Percentiles rank a stretch among this genome's conserved stretches.
Conservation (phyloP, 2,888 invertebrate species). For the Electrophaes corylata region DNA sequence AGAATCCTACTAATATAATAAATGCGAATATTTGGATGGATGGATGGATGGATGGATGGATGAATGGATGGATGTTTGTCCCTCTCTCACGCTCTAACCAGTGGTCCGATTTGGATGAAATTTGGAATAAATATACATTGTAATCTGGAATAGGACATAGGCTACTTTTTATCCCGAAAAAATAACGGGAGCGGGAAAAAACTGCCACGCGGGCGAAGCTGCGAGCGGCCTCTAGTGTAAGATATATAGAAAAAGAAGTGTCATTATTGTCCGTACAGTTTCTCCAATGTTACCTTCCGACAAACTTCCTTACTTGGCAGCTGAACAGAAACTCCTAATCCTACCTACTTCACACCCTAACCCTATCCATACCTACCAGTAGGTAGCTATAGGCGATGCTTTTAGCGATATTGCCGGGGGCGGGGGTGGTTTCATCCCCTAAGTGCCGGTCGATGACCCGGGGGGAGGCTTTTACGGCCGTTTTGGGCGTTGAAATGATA, state of each 20-base stretch:
- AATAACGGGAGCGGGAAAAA: no score
- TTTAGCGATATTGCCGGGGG: slow-evolving; percentile 68
- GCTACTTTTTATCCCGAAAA: no score
- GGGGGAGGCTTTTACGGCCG: slow-evolving; percentile 55
- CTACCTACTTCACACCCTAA: slow-evolving; percentile 23
- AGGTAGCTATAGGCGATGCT: slow-evolving; percentile 58
- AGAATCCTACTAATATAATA: no score
- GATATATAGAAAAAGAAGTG: not conserved
- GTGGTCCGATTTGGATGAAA: no score
- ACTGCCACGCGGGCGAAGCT: no score
- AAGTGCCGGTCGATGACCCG: slow-evolving; percentile 64
- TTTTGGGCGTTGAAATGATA: slow-evolving; percentile 53
- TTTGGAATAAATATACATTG: no score
- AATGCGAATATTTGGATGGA: no score
- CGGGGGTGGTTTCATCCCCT: slow-evolving; percentile 50
- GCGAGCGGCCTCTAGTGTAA: not conserved
- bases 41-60: no score
- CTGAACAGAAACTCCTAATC: slow-evolving; percentile 11
- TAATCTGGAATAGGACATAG: no score
- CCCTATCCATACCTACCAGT: slow-evolving; percentile 34
- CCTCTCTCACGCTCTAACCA: no score
- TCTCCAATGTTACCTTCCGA: not conserved
- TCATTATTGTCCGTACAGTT: not conserved
- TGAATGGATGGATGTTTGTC: no score
- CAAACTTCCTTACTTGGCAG: slow-evolving; percentile 14